A percentile compares a stretch with the other conserved stretches of the same genome.
phyloP scores from a whole-genome alignment of 2,888 invertebrate species.

The Ormyrus pomaceus region DNA sequence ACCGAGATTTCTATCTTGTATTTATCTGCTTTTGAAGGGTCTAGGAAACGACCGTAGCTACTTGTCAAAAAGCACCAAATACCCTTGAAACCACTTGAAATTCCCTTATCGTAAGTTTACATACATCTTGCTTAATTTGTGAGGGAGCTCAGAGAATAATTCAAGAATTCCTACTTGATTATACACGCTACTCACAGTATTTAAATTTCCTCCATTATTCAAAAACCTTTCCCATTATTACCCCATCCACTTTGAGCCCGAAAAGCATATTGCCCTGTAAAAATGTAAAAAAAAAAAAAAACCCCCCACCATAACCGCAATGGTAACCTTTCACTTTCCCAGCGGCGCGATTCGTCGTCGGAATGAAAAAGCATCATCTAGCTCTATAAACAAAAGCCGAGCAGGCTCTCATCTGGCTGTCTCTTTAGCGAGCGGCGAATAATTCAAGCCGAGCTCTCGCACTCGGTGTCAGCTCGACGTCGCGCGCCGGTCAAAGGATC shows the following conservation, averaged over 20 bases:
- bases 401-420: constrained; percentile 2
- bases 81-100: constrained; percentile 42
- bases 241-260: too few species aligned
- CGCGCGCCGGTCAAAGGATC: not conserved
- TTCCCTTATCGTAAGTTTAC: constrained; percentile 52
- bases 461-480: not conserved
- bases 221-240: too few species aligned
- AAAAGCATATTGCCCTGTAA: too few species aligned
- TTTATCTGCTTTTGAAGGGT: constrained; percentile 59
- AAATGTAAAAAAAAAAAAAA: too few species aligned
- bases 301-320: not conserved
- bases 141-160: constrained; percentile 11
- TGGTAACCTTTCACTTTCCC: not conserved
- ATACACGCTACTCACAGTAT: too few species aligned
- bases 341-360: too few species aligned
- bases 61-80: constrained; percentile 61
- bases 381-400: constrained; percentile 11
- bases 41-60: not conserved
- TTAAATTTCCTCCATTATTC: too few species aligned
- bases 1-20: constrained; percentile 64
- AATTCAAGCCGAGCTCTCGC: constrained; percentile 11
- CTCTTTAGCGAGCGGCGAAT: constrained; percentile 31
- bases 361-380: constrained; percentile 12
- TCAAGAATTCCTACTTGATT: too few species aligned
- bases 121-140: constrained; percentile 3